Evolutionary conservation across 2,888 invertebrate genomes (phyloP), one percentile per base, ranked within the genome.

Genomic region (Suillia variegata): DNA sequence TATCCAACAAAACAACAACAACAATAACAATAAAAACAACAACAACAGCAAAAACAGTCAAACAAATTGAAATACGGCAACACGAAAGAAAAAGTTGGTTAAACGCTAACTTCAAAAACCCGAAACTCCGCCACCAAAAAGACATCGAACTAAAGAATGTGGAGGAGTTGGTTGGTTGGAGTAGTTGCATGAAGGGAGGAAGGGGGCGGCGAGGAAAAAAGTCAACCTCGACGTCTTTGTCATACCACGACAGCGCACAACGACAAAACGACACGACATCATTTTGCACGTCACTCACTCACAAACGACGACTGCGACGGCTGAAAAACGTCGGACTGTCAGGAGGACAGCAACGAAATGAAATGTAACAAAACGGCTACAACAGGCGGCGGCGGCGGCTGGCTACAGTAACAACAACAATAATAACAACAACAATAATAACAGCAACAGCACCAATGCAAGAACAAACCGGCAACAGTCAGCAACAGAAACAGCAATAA

Each of bases 221-320:
- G 68, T 68, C 70, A 72, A 72, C 71, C 68, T 65, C 59, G 58
- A 54, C 57, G 61, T 64, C 62, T 62, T 63, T 62, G 61, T 63
- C 62, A 60, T 61, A 63, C 58, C 34, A 31, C 15, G 54, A 54
- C 38, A 49, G 20, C 13, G 38, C 45, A 20, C 57, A 59, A 62
- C 65, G 53, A 62, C 63, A 63, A 65, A 66, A 64, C 66, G 71
- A 76, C 76, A 76, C 76, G 76, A 76, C 76, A 76, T 74, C 74
- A 73, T 75, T 76, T 76, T 76, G 73, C 70, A 75, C 75, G 76
- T 76, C 76, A 76, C 69, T 75, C 75, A 75, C 26, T 26, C 26
- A 26, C n/a, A n/a, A n/a, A n/a, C n/a, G n/a, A n/a, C n/a, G n/a
- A n/a, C n/a, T n/a, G n/a, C n/a, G n/a, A n/a, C 38, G 45, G 20